Base-by-base conservation (phyloP, 30 jellyfish, hydroid and myxozoan species). In the Aurelia aurita complex sp. Pacific region DNA sequence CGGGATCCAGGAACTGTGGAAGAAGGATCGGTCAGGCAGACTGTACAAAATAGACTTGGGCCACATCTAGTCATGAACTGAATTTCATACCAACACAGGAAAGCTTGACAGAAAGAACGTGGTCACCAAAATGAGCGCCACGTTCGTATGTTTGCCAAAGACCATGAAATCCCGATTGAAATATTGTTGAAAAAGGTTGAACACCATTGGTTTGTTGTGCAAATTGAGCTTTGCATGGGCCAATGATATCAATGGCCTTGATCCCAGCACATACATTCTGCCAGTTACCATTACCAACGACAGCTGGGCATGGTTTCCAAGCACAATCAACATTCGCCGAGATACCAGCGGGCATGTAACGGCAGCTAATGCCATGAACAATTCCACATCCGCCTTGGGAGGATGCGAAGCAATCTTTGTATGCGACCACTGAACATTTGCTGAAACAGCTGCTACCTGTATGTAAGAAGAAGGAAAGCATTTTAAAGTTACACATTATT, bases 241-340 rank as follows among this genome's bases (percentile, higher is more conserved):
- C 91, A 10, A 15, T 54, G 40, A 71, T 46, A 55, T 82, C 91
- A 40, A 82, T 23, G 1, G 85, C 91, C 40, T 82, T 86, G 64
- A 70, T 82, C 15, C 91, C 91, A 5, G 14, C 14, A 59, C 91
- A 82, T 11, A 72, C 85, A 13, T 61, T 11, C 70, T 69, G 91
- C 91, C 91, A 82, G 23, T 5, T 19, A 16, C 91, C 91, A 82
- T 82, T 82, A n/a, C 91, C 91, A 34, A 38, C 17, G 16, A 82
- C 85, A 17, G 91, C 64, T 4, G 85, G 17, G 80, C 91, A 82
- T 10, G 91, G 81, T 51, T 59, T 59, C 72, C 64, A 17, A 17
- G 80, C 91, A 40, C 91, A 82, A 5, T 33, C 54, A 6, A 78
- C 10, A 10, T 43, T 53, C 4, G 50, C 40, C 2, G 79, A 12